phyloP scores from a whole-genome alignment of 2,113 vertebrate species.

The Aspidoscelis tigris region DNA sequence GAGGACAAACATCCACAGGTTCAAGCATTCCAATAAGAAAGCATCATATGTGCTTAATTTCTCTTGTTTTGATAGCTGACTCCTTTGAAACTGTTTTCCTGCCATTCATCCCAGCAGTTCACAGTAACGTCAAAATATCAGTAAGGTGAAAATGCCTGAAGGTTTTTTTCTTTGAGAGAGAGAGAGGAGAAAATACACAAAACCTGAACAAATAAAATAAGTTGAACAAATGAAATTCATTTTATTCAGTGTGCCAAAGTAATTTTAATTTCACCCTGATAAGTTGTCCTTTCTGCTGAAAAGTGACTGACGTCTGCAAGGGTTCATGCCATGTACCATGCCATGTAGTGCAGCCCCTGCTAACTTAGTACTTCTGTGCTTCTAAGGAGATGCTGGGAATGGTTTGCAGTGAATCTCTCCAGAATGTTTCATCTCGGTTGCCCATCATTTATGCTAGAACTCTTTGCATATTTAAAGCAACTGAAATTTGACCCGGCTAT shows the following conservation, averaged over 20 bases:
- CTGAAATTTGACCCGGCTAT: background rate
- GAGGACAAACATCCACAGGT: background rate
- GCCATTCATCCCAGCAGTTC: background rate
- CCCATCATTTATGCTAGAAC: background rate
- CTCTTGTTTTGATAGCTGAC: background rate
- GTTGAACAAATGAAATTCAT: background rate
- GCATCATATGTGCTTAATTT: background rate
- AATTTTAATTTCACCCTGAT: background rate
- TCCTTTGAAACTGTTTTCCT: background rate
- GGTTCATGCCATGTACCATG: background rate
- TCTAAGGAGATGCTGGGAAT: background rate
- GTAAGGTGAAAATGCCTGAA: background rate
- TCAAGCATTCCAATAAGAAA: background rate
- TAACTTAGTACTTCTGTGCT: background rate
- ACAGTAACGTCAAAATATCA: background rate
- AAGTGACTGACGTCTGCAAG: background rate
- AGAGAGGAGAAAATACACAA: background rate
- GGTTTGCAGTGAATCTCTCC: background rate
- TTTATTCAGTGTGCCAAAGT: background rate
- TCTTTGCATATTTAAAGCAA: too few relatives aligned
- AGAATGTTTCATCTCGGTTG: background rate
- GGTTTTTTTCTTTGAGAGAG: too few relatives aligned
- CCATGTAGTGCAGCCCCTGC: too few relatives aligned
- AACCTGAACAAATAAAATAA: background rate
- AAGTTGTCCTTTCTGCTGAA: background rate